Evolutionary conservation across 2,888 invertebrate genomes (phyloP).

Genomic region (Parasteatoda lunata): DNA sequence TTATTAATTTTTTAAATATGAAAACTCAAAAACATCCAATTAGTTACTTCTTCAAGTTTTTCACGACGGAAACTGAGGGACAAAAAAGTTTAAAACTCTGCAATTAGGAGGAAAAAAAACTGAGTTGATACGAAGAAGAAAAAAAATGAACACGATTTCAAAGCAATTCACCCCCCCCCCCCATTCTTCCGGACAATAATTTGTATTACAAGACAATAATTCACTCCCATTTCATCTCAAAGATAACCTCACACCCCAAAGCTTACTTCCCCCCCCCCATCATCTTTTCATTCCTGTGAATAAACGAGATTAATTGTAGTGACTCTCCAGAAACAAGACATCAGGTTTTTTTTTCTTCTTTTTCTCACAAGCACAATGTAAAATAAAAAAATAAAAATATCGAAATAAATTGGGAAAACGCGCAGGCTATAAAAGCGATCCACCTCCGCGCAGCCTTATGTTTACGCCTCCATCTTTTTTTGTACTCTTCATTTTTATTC

Average conservation of each 20-base stretch:
- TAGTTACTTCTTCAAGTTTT: too few species aligned
- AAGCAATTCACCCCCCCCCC: neutral
- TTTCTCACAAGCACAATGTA: conserved; percentile 24
- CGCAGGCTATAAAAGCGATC: conserved; percentile 5
- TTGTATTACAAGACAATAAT: neutral
- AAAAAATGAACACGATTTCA: neutral
- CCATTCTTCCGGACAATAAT: neutral
- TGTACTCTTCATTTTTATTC: neutral
- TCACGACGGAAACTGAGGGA: too few species aligned
- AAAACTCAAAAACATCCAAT: too few species aligned
- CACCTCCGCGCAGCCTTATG: conserved; percentile 8
- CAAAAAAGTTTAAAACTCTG: too few species aligned
- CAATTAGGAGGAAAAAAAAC: too few species aligned
- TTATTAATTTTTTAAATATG: too few species aligned
- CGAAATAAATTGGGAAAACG: neutral
- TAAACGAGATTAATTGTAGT: conserved; percentile 22
- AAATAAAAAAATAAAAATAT: conserved; percentile 9
- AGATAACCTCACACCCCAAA: neutral
- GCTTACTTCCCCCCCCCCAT: neutral
- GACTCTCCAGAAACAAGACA: conserved; percentile 47
- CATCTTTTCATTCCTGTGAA: neutral
- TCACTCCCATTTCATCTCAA: neutral
- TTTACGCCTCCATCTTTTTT: conserved; percentile 30
- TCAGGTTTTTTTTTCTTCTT: too few species aligned
- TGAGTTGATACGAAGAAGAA: neutral